Evolutionary conservation across 2,888 invertebrate genomes (phyloP), one percentile per base, ranked within the genome.

Genomic region (Drosophila recens): DNA sequence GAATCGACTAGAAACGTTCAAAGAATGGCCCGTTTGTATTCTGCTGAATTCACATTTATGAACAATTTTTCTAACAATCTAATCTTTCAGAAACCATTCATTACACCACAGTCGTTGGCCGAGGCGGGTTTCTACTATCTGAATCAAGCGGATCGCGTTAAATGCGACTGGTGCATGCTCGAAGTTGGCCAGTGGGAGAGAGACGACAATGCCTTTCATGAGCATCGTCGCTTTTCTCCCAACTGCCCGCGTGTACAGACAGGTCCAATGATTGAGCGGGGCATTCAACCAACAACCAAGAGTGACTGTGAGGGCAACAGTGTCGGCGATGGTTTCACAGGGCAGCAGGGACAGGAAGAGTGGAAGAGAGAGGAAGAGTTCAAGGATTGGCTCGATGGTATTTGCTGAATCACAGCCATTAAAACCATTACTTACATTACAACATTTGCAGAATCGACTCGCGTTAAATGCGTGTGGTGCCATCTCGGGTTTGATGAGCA

Each of bases 81-180:
- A 30, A 2, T 20, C 2, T 9, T 11, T 52, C 65, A 94, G 92
- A 92, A 92, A 74, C 89, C 93, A 8, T 91, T 92, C 56, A 90
- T 98, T 23, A 94, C 95, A 2, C 95, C 97, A 0, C 94, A 95
- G 88, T 94, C 95, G 8, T 93, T 98, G 71, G 97, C 97, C 1
- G 94, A 94, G 90, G 96, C 97, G 52, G 98, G 98, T 6, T 98
- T 98, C 91, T 98, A 96, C 91, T 98, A 96, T 89, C 93, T 96
- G 3, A 95, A 96, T 72, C 94, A 94, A 42, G 94, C 94, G 13
- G 96, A 96, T 90, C 93, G 95, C 90, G 96, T 97, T 0, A 95
- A 96, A 72, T 98, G 98, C 92, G 96, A 96, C 1, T 97, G 96
- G 94, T 98, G 98, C 84, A 94, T 95, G 72, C 94, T 95, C 45